Evolutionary conservation across 2,113 vertebrate genomes (phyloP), one percentile per base, ranked within the genome.

Genomic region (Cnemophilus loriae): DNA sequence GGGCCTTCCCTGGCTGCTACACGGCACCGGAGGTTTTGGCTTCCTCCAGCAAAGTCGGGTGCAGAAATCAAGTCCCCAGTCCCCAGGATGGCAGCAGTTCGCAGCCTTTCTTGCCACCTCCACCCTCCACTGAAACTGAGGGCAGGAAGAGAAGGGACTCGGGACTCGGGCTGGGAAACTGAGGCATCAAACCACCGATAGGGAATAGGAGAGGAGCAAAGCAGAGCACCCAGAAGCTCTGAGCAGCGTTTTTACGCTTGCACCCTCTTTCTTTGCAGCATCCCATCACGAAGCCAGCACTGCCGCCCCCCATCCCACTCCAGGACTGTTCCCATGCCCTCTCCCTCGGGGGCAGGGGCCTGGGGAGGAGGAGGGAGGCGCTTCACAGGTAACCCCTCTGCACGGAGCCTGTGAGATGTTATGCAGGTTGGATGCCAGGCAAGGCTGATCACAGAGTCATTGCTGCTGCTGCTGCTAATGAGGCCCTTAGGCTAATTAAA

Each of bases 401-500:
- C 10, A 1, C 3, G 1, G 57, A 93, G 91, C 91, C 53, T 8
- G 55, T 19, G 82, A 4, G 24, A 87, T 89, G 39, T 24, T 24
- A 35, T 41, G 78, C 77, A 89, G 90, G 85, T 92, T 95, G 92
- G 90, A 94, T 84, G 95, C 96, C 95, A 95, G 91, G 91, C 90
- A 30, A 96, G 78, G 89, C 95, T 96, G 95, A 96, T 97, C 97
- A 97, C 90, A 97, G 89, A 94, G 83, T 76, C 82, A 73, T 91
- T 90, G 87, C 96, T 77, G 89, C 86, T 71, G 82, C 87, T 82
- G 78, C 92, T 77, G 96, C 96, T 97, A 97, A 97, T 97, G 95
- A 97, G 95, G 96, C 96, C 96, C 95, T 96, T 94, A 89, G 96
- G 95, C 96, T 97, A 97, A 97, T 97, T 97, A 97, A 97, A 97